Conservation (phyloP, 2,797 vertebrate genomes). For the Xenopus petersii region DNA sequence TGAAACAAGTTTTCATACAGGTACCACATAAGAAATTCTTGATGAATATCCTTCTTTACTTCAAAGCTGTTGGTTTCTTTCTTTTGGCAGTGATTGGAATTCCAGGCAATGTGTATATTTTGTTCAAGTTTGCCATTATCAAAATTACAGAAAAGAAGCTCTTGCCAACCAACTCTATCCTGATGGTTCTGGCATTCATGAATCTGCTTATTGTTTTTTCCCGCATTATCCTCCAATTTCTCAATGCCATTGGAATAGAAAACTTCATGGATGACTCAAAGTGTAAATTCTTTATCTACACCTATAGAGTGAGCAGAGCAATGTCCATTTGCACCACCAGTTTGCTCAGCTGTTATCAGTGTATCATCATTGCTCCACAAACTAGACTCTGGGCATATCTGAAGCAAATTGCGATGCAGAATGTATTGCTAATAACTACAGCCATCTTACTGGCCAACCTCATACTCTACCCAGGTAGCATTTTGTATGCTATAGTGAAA, state of each 20-base stretch:
- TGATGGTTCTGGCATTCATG: constrained; percentile 3
- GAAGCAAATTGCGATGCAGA: neutral
- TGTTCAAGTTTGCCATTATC: constrained; percentile 16
- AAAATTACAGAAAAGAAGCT: constrained; percentile 11
- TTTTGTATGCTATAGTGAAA: neutral
- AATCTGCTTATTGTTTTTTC: constrained; percentile 19
- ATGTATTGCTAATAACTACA: constrained; percentile 3
- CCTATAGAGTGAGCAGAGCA: constrained; percentile 30
- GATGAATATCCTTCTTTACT: neutral
- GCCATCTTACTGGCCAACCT: neutral
- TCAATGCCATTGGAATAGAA: constrained; percentile 9
- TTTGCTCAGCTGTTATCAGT: constrained; percentile 29
- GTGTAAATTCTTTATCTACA: constrained; percentile 29
- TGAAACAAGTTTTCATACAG: no score
- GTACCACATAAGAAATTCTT: neutral
- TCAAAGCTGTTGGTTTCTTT: constrained; percentile 8
- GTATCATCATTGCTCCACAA: constrained; percentile 5
- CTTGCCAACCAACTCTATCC: constrained; percentile 21
- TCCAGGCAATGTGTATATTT: constrained; percentile 29
- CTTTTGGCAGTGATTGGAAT: constrained; percentile 27
- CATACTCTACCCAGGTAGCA: neutral
- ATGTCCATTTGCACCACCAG: constrained; percentile 35
- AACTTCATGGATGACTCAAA: constrained; percentile 16
- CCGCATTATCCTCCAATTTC: constrained; percentile 7
- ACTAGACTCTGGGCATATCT: constrained; percentile 6